Evolutionary conservation across 2,113 vertebrate genomes (phyloP).

Genomic region (Hoplias malabaricus): DNA sequence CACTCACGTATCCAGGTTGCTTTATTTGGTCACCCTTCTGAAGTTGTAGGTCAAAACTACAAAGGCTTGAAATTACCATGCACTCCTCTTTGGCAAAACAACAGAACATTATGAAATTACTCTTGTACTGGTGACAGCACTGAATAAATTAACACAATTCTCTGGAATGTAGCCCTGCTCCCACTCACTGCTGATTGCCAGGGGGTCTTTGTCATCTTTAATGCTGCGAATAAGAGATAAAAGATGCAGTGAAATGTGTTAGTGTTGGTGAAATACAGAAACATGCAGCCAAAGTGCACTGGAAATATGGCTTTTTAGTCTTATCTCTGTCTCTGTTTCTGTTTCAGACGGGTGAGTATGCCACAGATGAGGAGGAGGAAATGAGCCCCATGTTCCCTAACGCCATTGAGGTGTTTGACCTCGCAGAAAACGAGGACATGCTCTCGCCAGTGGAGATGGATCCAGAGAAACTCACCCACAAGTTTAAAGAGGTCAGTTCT

Average conservation of each 20-base stretch:
- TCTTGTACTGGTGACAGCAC: background rate
- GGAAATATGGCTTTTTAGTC: background rate
- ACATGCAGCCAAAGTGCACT: background rate
- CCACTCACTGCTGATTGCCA: background rate
- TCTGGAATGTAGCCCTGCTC: background rate
- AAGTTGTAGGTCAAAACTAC: background rate
- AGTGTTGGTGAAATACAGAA: background rate
- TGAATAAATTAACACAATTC: background rate
- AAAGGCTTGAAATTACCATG: background rate
- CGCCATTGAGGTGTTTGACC: conserved; percentile 93
- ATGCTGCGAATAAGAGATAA: background rate
- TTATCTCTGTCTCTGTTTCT: background rate
- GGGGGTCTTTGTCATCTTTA: conserved; percentile 12
- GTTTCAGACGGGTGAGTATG: conserved; percentile 88
- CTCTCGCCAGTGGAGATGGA: conserved; percentile 94
- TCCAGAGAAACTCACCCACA: conserved; percentile 92
- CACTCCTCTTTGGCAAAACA: background rate
- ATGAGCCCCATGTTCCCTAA: conserved; percentile 95
- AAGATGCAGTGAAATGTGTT: background rate
- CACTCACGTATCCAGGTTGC: no score
- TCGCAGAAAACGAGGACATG: conserved; percentile 89
- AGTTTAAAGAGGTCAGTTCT: conserved; percentile 89
- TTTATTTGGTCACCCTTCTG: background rate
- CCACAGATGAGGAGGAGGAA: conserved; percentile 89
- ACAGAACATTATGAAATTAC: background rate